Percentiles rank a stretch among this genome's conserved stretches.
Evolutionary conservation across 2,888 invertebrate genomes (phyloP).

Genomic region (Gonocerus acuteangulatus): DNA sequence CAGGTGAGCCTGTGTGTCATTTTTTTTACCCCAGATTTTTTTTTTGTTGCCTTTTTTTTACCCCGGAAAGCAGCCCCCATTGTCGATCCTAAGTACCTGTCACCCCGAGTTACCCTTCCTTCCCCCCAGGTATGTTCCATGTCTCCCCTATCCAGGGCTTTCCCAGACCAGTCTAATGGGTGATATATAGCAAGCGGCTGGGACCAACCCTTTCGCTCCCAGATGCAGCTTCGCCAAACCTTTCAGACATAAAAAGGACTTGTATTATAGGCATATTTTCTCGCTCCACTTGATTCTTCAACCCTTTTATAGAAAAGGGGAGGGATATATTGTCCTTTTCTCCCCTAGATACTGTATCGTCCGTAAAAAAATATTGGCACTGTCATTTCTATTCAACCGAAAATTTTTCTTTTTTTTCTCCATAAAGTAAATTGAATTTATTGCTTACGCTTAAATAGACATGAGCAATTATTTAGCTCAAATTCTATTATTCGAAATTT

Average conservation of each 20-base stretch:
- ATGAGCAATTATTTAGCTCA: no score
- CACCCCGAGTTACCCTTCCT: not conserved
- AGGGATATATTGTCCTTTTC: slow-evolving; percentile 3
- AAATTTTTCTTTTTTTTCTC: no score
- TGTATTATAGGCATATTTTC: slow-evolving; percentile 16
- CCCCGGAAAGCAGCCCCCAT: not conserved
- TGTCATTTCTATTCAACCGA: no score
- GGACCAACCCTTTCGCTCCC: slow-evolving; percentile 11
- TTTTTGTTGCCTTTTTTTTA: not conserved
- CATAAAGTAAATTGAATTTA: no score
- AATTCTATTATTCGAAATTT: no score
- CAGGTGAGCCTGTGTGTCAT: not conserved
- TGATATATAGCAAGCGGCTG: slow-evolving; percentile 31
- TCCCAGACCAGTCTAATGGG: slow-evolving; percentile 31
- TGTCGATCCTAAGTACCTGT: not conserved
- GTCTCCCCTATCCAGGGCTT: not conserved
- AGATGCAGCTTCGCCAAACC: slow-evolving; percentile 4
- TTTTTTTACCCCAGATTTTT: not conserved
- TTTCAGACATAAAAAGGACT: not conserved
- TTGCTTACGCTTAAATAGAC: no score
- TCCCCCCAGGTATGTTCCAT: not conserved
- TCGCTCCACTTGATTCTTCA: slow-evolving; percentile 18
- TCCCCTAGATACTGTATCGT: not conserved
- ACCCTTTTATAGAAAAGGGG: slow-evolving; percentile 8
- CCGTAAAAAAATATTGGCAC: no score